Percentiles rank a stretch among this genome's conserved stretches.
Conservation (phyloP, 2,113 vertebrate species). For the Aegotheles bennettii region DNA sequence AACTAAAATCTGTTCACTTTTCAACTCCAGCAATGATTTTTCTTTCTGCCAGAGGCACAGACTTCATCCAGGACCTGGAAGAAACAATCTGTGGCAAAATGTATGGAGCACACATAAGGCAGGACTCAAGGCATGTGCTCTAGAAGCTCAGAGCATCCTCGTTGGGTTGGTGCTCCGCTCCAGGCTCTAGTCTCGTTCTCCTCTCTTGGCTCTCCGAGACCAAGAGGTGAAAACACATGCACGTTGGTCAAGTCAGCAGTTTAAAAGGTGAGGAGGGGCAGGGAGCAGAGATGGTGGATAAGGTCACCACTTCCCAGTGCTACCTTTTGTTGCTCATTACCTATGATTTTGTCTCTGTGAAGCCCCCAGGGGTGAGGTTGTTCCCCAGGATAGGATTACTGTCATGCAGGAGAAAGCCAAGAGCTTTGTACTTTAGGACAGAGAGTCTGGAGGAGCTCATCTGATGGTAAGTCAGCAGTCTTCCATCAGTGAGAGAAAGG, state of each 20-base stretch:
- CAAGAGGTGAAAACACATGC: background rate
- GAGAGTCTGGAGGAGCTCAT: background rate
- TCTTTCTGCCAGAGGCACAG: background rate
- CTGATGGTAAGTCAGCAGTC: background rate
- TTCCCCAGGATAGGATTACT: background rate
- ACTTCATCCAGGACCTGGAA: conserved; percentile 4
- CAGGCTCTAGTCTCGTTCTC: background rate
- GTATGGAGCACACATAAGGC: background rate
- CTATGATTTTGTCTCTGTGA: background rate
- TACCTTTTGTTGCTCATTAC: background rate
- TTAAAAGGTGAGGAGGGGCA: background rate
- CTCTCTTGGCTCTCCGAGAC: background rate
- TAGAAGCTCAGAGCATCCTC: background rate
- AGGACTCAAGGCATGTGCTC: background rate
- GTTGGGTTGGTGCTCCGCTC: background rate
- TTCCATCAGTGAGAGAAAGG: background rate
- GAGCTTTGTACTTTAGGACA: background rate
- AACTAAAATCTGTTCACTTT: conserved; percentile 9
- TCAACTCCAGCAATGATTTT: background rate
- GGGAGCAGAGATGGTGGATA: background rate
- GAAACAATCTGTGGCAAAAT: background rate
- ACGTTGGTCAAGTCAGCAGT: background rate
- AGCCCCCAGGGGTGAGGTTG: background rate
- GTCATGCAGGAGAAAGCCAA: background rate
- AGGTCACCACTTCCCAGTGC: background rate